phyloP scores from a whole-genome alignment of 2,888 invertebrate species.

The Osedax fenrisi region DNA sequence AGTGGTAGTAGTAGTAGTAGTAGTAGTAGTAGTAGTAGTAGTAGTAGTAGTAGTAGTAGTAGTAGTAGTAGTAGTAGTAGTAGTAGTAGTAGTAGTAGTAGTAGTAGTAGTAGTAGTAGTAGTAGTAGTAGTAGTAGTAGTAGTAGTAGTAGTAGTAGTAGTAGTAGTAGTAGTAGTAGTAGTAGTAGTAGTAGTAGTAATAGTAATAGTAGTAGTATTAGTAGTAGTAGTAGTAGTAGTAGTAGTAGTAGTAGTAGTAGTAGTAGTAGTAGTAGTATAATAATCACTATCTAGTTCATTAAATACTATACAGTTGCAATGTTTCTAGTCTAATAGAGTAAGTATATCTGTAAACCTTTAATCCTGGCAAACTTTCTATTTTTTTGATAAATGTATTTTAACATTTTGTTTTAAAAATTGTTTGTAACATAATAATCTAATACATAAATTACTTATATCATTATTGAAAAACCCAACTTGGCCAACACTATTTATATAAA shows the following conservation, averaged over 20 bases:
- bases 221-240: constrained; percentile 17
- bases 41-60: constrained; percentile 15
- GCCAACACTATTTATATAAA: too few relatives aligned
- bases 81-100: constrained; percentile 22
- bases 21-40: constrained; percentile 15
- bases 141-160: constrained; percentile 22
- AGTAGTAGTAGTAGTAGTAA: background rate
- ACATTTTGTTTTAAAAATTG: too few relatives aligned
- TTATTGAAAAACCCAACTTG: too few relatives aligned
- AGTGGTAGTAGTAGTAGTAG: constrained; percentile 4
- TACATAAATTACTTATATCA: too few relatives aligned
- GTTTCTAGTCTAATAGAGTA: too few relatives aligned
- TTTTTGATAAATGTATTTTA: too few relatives aligned
- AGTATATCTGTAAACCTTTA: too few relatives aligned
- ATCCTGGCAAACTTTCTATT: too few relatives aligned
- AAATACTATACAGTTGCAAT: too few relatives aligned
- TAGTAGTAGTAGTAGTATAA: background rate
- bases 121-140: constrained; percentile 21
- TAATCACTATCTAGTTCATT: too few relatives aligned
- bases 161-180: constrained; percentile 14
- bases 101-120: constrained; percentile 20
- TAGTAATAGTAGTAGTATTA: constrained; percentile 14
- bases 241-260: constrained; percentile 16
- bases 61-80: constrained; percentile 23
- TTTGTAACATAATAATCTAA: too few relatives aligned